phyloP scores from a whole-genome alignment of 1,140 invertebrate genomes.

The Aphidius gifuensis region DNA sequence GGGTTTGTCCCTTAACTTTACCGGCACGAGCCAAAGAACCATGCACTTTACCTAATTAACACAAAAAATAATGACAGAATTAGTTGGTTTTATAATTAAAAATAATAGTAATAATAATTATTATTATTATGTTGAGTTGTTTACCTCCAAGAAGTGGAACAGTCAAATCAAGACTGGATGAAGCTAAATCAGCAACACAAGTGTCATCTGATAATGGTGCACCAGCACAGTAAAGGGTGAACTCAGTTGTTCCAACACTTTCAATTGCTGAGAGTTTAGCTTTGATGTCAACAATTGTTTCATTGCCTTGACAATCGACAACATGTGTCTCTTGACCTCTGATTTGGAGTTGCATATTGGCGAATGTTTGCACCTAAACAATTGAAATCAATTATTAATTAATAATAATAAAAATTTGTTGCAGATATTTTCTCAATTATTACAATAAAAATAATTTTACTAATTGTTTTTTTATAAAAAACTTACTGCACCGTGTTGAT shows the following conservation, averaged over 20 bases:
- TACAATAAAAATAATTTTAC: too few relatives aligned
- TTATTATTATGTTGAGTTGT: not conserved
- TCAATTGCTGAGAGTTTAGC: conserved; percentile 58
- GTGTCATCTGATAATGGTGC: conserved; percentile 69
- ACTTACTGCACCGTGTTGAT: too few relatives aligned
- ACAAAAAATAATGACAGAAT: conserved; percentile 27
- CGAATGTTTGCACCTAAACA: not conserved
- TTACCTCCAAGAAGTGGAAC: conserved; percentile 84
- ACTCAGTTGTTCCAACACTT: conserved; percentile 58
- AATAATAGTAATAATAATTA: not conserved
- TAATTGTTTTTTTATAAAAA: too few relatives aligned
- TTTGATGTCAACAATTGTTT: conserved; percentile 63
- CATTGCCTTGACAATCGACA: conserved; percentile 56
- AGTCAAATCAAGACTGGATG: conserved; percentile 73
- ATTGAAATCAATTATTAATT: not conserved
- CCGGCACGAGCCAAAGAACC: conserved; percentile 99
- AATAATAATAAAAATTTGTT: not conserved
- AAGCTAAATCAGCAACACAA: conserved; percentile 63
- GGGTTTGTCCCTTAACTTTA: conserved; percentile 99
- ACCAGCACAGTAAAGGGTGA: conserved; percentile 72
- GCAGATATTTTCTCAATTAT: too few relatives aligned
- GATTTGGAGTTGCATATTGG: conserved; percentile 66
- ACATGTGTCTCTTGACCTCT: conserved; percentile 61
- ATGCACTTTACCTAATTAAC: conserved; percentile 81
- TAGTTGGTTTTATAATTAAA: not conserved